Evolutionary conservation across 1,140 invertebrate genomes (phyloP), one percentile per base, ranked within the genome.

Genomic region (Aphidius ervi): DNA sequence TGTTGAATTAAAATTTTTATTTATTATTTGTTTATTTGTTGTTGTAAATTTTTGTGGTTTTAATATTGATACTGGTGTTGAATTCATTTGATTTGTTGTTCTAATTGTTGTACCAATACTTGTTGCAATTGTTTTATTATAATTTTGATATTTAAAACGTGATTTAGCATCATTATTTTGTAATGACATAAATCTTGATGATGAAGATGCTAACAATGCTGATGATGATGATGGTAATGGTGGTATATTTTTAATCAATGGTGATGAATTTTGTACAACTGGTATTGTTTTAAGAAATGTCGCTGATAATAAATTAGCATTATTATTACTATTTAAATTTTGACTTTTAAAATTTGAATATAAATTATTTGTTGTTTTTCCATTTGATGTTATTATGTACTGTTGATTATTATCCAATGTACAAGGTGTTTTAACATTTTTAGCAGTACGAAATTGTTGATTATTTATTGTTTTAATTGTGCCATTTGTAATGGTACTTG

Each of bases 51-150:
- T 76, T 43, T 73, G 66, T 23, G 71, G 73, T 62, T 78, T 78
- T 5, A 78, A 65, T 6, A 78, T 69, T 10, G 76, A 78, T 37
- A 78, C 55, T 23, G 74, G 70, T 9, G 67, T 66, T 5, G 62
- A 70, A 7, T 65, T 53, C 9, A 56, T 54, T 31, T 70, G 61
- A 0, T 59, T 68, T 42, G 67, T 61, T 43, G 65, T 63, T 39
- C 64, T 41, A 23, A 70, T 61, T 46, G 68, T 63, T 39, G 69
- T 66, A 23, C 56, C 66, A 3, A 63, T 67, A 61, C 16, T 66
- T 48, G 50, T 65, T 8, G 56, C 58, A 48, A 56, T 50, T 16
- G 63, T 59, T 59, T 68, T 31, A 31, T 31, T 73, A 4, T 47
- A 46, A 47, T 69, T 63, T 62, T 73, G 67, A 47, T 63, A 50